phyloP scores from a whole-genome alignment of 2,113 vertebrate species.

The Varanus salvator region DNA sequence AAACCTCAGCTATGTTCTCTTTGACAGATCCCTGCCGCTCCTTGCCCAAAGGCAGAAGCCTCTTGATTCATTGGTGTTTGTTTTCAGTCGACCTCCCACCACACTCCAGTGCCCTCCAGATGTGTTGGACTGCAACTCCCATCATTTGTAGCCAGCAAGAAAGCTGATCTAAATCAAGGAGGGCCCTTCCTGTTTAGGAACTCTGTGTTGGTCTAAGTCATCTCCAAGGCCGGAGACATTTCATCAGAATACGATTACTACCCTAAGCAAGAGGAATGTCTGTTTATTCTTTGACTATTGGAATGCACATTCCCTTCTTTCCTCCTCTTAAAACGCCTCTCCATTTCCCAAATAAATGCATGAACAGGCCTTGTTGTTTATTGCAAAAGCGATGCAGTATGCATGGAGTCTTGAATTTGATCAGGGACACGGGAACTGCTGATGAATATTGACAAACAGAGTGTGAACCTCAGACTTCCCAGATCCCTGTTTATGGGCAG shows the following conservation, averaged over 20 bases:
- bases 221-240: neutral
- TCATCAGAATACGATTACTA: neutral
- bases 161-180: neutral
- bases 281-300: slow-evolving; percentile 1
- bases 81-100: too few species aligned
- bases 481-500: neutral
- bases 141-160: neutral
- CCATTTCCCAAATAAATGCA: neutral
- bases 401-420: neutral
- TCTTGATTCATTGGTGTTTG: too few species aligned
- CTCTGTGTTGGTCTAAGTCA: neutral
- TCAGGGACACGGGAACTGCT: neutral
- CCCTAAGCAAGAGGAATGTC: neutral
- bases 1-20: neutral
- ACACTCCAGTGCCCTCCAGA: too few species aligned
- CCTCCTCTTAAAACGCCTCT: neutral
- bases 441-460: neutral
- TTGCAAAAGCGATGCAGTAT: too few species aligned
- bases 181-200: neutral
- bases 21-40: too few species aligned
- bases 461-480: too few species aligned
- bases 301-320: neutral
- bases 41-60: too few species aligned
- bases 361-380: neutral
- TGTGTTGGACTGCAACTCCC: too few species aligned